Percentiles rank a stretch among this genome's conserved stretches.
These are phyloP conservation scores for Pogonophryne albipinna DNA, from an alignment of 2,797 vertebrate genomes.

Conservation along the genomic window DNA sequence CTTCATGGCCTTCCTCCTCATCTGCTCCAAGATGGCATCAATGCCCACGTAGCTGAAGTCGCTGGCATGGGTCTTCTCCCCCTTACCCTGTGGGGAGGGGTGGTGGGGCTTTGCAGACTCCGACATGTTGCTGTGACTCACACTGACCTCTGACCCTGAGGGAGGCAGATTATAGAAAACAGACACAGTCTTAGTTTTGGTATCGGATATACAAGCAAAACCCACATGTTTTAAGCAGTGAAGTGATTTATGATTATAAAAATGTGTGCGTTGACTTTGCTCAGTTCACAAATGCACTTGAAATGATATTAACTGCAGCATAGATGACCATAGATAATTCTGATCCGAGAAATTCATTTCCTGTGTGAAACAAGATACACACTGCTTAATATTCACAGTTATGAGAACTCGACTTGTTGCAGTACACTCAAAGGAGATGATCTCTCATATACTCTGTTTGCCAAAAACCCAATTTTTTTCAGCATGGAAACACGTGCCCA, in stretches of 20 bases:
- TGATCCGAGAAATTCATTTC: slow-evolving; percentile 56
- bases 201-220: not conserved
- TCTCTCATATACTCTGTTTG: slow-evolving; percentile 1
- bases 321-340: slow-evolving; percentile 10
- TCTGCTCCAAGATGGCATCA: slow-evolving; percentile 96
- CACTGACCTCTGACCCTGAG: slow-evolving; percentile 85
- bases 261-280: not conserved
- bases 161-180: not conserved
- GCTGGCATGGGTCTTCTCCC: slow-evolving; percentile 83
- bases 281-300: not conserved
- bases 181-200: not conserved
- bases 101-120: slow-evolving; percentile 86
- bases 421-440: slow-evolving; percentile 3
- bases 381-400: slow-evolving; percentile 29
- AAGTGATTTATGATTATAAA: not conserved
- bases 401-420: not conserved
- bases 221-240: not conserved
- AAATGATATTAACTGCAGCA: slow-evolving; percentile 5
- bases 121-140: slow-evolving; percentile 89
- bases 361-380: slow-evolving; percentile 69
- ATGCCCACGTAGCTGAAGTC: slow-evolving; percentile 98
- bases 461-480: not conserved
- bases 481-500: slow-evolving; percentile 7
- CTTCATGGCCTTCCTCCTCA: slow-evolving; percentile 99
- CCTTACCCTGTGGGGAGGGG: slow-evolving; percentile 74